A percentile compares a stretch with the other conserved stretches of the same genome.
phyloP scores from a whole-genome alignment of 2,113 vertebrate species.

The Eubucco bourcierii region DNA sequence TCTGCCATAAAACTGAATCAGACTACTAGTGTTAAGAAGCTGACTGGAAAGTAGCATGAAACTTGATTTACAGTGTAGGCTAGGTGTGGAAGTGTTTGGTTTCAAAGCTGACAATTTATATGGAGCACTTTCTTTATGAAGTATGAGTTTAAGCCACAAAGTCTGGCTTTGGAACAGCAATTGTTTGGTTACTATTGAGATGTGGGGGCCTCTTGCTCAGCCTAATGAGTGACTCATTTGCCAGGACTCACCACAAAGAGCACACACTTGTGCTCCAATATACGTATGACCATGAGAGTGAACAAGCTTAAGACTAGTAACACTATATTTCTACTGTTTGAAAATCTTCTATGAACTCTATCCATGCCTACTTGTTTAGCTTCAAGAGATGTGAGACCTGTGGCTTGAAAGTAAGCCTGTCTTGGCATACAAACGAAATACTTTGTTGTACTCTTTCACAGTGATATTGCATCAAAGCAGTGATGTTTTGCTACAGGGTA shows the following conservation, averaged over 20 bases:
- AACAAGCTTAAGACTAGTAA: not conserved
- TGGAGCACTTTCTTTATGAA: not conserved
- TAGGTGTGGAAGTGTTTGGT: not conserved
- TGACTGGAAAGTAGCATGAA: not conserved
- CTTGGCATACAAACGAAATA: not conserved
- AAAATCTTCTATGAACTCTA: not conserved
- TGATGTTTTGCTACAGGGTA: not conserved
- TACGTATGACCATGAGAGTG: not conserved
- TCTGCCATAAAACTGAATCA: conserved; percentile 1
- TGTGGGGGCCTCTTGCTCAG: not conserved
- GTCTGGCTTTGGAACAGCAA: not conserved
- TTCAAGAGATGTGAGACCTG: not conserved
- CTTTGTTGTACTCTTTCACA: not conserved
- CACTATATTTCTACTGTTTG: accelerated
- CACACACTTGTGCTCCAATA: not conserved
- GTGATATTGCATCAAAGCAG: not conserved
- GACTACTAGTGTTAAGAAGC: not conserved
- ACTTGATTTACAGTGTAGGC: not conserved
- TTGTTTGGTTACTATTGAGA: not conserved
- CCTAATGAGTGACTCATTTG: not conserved
- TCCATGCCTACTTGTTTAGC: not conserved
- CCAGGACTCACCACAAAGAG: not conserved
- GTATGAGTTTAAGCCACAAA: not conserved
- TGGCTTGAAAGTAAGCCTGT: not conserved
- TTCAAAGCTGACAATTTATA: not conserved